Percentiles rank a stretch among this genome's conserved stretches.
phyloP scores from a whole-genome alignment of 2,888 invertebrate species.

The Allacma fusca region DNA sequence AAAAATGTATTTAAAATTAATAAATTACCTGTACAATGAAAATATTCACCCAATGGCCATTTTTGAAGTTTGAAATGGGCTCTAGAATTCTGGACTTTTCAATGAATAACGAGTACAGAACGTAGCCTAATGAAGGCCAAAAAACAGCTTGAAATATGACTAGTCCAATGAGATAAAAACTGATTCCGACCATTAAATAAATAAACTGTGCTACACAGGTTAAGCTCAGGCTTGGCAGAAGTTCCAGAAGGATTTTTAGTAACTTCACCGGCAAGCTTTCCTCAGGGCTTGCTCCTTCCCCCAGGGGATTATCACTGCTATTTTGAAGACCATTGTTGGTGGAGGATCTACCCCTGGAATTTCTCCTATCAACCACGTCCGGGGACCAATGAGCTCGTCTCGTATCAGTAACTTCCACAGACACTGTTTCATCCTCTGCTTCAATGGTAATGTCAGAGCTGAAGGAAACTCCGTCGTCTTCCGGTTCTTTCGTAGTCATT shows the following conservation, averaged over 20 bases:
- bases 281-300: background rate
- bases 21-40: slow-evolving; percentile 5
- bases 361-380: too few relatives aligned
- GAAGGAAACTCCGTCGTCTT: slow-evolving; percentile 28
- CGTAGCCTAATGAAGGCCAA: slow-evolving; percentile 47
- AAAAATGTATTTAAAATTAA: too few relatives aligned
- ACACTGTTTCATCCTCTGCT: slow-evolving; percentile 22
- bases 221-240: slow-evolving; percentile 42
- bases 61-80: background rate
- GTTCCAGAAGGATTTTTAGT: slow-evolving; percentile 34
- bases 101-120: background rate
- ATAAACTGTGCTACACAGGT: slow-evolving; percentile 45
- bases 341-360: too few relatives aligned
- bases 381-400: background rate
- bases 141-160: slow-evolving; percentile 48
- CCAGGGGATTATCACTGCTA: background rate
- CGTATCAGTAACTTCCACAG: background rate
- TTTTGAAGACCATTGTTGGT: too few relatives aligned
- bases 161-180: slow-evolving; percentile 45
- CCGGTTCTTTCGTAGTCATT: background rate
- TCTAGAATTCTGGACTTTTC: background rate
- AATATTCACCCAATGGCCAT: slow-evolving; percentile 25
- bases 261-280: slow-evolving; percentile 28
- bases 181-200: slow-evolving; percentile 41
- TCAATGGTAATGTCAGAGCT: slow-evolving; percentile 34